phyloP scores from a whole-genome alignment of 1,140 invertebrate species.

The Drosophila seguyi region DNA sequence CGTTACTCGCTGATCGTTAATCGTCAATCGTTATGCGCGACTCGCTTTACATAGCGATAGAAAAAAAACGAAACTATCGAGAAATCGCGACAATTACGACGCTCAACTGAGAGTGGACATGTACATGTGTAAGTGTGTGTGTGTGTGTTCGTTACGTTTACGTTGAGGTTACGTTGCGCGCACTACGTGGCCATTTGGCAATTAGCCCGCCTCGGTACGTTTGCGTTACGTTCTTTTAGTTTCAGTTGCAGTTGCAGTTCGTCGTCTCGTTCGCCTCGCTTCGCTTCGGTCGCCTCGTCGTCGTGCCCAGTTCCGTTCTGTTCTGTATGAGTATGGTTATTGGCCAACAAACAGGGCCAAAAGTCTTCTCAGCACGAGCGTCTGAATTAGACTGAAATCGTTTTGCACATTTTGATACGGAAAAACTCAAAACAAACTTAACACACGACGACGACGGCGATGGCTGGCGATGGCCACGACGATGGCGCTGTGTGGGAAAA shows the following conservation, averaged over 20 bases:
- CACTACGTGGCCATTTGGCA: conserved; percentile 63
- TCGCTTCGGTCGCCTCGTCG: conserved; percentile 16
- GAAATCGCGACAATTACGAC: conserved; percentile 40
- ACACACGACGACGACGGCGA: conserved; percentile 60
- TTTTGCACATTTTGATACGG: conserved; percentile 85
- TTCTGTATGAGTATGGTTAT: conserved; percentile 39
- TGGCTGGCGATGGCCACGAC: conserved; percentile 42
- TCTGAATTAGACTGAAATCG: conserved; percentile 85
- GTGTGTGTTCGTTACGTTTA: conserved; percentile 16
- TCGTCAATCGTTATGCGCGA: conserved; percentile 24
- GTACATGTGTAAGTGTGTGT: conserved; percentile 33
- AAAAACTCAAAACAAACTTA: conserved; percentile 85
- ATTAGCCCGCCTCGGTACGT: conserved; percentile 32
- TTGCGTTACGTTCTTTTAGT: conserved; percentile 22
- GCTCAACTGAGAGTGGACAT: conserved; percentile 42
- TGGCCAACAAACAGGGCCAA: conserved; percentile 74
- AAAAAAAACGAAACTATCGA: conserved; percentile 2
- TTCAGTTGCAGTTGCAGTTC: conserved; percentile 20
- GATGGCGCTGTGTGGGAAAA: conserved; percentile 64
- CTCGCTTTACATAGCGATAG: conserved; percentile 25
- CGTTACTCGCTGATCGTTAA: conserved; percentile 28
- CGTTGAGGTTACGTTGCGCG: conserved; percentile 63
- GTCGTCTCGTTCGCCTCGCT: conserved; percentile 7
- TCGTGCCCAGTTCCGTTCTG: conserved; percentile 17
- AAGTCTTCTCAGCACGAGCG: conserved; percentile 85